Conservation (phyloP, 2,888 invertebrate species). For the Erpobdella octoculata region DNA sequence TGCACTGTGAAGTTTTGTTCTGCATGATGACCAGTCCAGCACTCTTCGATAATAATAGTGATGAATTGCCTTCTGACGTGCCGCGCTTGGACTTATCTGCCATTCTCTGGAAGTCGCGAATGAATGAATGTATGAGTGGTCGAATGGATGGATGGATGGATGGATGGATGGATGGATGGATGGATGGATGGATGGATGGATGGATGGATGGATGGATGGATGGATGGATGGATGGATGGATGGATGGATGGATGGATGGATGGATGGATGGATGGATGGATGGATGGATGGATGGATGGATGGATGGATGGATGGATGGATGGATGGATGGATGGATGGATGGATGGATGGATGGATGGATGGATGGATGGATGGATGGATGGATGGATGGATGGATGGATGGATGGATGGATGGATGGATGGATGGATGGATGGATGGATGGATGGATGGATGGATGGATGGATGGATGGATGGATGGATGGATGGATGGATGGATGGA, state of each 20-base stretch:
- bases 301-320: background rate
- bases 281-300: background rate
- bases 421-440: conserved; percentile 11
- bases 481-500: background rate
- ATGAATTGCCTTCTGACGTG: conserved; percentile 10
- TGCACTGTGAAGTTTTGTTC: background rate
- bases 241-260: background rate
- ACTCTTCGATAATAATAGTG: background rate
- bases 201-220: background rate
- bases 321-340: background rate
- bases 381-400: no score
- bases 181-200: background rate
- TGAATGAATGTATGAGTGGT: background rate
- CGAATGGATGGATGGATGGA: background rate
- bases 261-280: background rate
- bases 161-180: background rate
- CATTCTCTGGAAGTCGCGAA: background rate
- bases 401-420: no score
- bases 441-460: background rate
- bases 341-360: background rate
- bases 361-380: background rate
- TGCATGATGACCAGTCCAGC: background rate
- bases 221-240: background rate
- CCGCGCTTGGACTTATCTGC: background rate
- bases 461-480: background rate